phyloP scores from a whole-genome alignment of 2,888 invertebrate genomes.

The Cynaeus angustus region DNA sequence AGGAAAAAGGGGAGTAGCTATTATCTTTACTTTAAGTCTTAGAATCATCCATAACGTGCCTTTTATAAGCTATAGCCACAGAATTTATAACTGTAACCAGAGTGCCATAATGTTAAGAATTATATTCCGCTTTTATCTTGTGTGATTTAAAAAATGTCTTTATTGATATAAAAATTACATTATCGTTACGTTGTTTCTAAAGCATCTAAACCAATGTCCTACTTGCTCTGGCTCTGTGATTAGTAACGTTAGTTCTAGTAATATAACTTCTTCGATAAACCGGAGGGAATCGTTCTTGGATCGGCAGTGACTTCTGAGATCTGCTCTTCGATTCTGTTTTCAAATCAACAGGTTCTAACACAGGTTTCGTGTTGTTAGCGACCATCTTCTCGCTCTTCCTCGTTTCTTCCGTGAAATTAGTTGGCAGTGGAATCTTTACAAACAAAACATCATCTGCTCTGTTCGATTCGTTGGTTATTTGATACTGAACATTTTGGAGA shows the following conservation, averaged over 20 bases:
- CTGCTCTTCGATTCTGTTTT: slow-evolving; percentile 50
- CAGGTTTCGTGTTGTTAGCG: slow-evolving; percentile 47
- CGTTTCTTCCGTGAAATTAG: slow-evolving; percentile 61
- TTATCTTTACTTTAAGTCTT: slow-evolving; percentile 16
- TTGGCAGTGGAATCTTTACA: slow-evolving; percentile 68
- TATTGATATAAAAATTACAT: slow-evolving; percentile 38
- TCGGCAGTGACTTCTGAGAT: slow-evolving; percentile 54
- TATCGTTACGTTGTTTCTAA: slow-evolving; percentile 18
- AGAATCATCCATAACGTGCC: slow-evolving; percentile 34
- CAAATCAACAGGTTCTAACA: slow-evolving; percentile 53
- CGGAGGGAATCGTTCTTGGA: slow-evolving; percentile 41
- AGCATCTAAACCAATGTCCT: slow-evolving; percentile 9
- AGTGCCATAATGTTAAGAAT: slow-evolving; percentile 38
- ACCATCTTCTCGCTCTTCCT: slow-evolving; percentile 46
- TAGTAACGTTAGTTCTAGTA: slow-evolving; percentile 65
- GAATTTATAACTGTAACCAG: slow-evolving; percentile 19
- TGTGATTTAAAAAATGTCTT: slow-evolving; percentile 28
- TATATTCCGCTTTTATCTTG: slow-evolving; percentile 22
- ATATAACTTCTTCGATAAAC: slow-evolving; percentile 64
- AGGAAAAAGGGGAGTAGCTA: slow-evolving; percentile 2
- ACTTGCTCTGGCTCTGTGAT: slow-evolving; percentile 44
- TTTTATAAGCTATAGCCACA: slow-evolving; percentile 25
- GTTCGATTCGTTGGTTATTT: slow-evolving; percentile 66
- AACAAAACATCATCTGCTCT: slow-evolving; percentile 66
- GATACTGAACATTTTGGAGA: slow-evolving; percentile 66